Percentiles rank a stretch among this genome's conserved stretches.
Evolutionary conservation across 2,888 invertebrate genomes (phyloP).

Genomic region (Venustoraphidia nigricollis): DNA sequence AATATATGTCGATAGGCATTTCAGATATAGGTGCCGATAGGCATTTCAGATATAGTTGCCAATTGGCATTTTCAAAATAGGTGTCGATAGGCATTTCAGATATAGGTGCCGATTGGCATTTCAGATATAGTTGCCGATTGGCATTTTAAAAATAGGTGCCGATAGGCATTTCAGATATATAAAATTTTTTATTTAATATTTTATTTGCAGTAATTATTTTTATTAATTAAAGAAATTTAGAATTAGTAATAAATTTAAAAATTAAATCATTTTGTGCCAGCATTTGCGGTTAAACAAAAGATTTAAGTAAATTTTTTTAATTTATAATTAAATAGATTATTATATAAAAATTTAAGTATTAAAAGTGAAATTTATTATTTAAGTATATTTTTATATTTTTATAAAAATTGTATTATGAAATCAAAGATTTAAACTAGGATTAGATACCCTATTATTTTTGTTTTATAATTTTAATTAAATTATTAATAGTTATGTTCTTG

Average conservation of each 20-base stretch:
- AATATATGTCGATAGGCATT: no score
- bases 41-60: no score
- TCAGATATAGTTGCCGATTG: no score
- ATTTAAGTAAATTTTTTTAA: constrained; percentile 38
- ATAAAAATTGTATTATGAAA: constrained; percentile 27
- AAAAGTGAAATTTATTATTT: constrained; percentile 36
- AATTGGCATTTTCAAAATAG: no score
- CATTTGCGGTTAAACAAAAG: constrained; percentile 53
- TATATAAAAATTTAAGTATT: constrained; percentile 29
- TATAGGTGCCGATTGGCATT: no score
- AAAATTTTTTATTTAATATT: constrained; percentile 30
- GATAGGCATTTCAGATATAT: no score
- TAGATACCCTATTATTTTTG: constrained; percentile 52
- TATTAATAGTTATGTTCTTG: constrained; percentile 41
- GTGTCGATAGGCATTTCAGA: no score
- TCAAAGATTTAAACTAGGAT: constrained; percentile 41
- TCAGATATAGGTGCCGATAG: no score
- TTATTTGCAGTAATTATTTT: no score
- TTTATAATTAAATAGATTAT: constrained; percentile 26
- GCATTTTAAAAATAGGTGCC: no score
- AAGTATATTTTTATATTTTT: constrained; percentile 29
- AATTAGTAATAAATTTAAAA: constrained; percentile 40
- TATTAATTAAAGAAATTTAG: constrained; percentile 42
- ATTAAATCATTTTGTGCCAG: constrained; percentile 52
- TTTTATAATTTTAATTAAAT: constrained; percentile 30